Evolutionary conservation across 2,797 vertebrate genomes (phyloP), one percentile per base, ranked within the genome.

Genomic region (Luscinia megarhynchos): DNA sequence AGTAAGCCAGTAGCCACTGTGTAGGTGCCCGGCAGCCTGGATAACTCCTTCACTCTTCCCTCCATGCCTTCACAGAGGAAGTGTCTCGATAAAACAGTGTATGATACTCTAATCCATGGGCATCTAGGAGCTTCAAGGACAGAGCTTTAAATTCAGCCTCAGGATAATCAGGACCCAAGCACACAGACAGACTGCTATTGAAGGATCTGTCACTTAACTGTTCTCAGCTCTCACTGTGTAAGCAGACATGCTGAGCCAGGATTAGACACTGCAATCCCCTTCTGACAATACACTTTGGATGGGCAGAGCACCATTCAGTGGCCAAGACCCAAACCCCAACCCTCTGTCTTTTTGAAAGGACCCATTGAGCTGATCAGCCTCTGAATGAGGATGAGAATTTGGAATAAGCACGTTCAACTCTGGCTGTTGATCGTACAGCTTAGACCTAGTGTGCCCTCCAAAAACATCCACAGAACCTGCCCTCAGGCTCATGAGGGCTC

Each of bases 351-450:
- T 90, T 62, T 20, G 20, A 70, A 63, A 12, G 9, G 12, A 10
- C 3, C 0, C 6, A 9, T 15, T 46, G 18, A 12, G 7, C 46
- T 74, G 32, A 16, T 73, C 55, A 63, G 16, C 11, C 29, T 26
- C 20, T 63, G 41, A 75, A 66, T 23, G 5, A 21, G 14, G 18
- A 34, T 38, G 7, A 63, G 2, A 12, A 29, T 23, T 5, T 41
- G 20, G 13, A 94, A 63, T 13, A 78, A 72, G 1, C 5, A 20
- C 0, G 1, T 36, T 55, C 12, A 43, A 41, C 82, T 68, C 0
- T 0, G 0, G 18, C 22, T 74, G 19, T 32, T 79, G 38, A 61
- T 40, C 19, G 15, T 8, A 45, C 3, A 82, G 4, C 7, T 51
- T 43, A 58, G 24, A 58, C 50, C 30, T 36, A 41, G 5, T 4